Evolutionary conservation across 2,888 invertebrate genomes (phyloP).

Genomic region (Argyra leucocephala): DNA sequence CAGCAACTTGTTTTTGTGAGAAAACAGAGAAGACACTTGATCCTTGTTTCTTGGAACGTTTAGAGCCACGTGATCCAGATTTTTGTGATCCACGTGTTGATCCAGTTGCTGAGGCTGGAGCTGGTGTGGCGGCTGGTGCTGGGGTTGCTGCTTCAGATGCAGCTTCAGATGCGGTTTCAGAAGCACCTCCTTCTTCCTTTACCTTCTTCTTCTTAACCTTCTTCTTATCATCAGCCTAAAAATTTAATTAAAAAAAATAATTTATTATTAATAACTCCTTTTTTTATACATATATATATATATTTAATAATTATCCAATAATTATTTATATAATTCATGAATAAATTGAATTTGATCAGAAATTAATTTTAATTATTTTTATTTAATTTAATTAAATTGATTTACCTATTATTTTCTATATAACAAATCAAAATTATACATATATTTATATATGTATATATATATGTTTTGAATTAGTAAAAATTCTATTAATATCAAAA

Average conservation of each 20-base stretch:
- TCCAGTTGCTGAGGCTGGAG: conserved; percentile 59
- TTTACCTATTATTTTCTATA: too few relatives aligned
- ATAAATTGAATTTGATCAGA: not conserved
- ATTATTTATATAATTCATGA: too few relatives aligned
- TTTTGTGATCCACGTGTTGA: conserved; percentile 65
- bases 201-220: conserved; percentile 84
- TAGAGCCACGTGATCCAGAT: conserved; percentile 50
- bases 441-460: too few relatives aligned
- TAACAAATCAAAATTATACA: too few relatives aligned
- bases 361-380: not conserved
- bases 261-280: too few relatives aligned
- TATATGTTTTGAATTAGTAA: too few relatives aligned
- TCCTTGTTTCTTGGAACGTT: conserved; percentile 75
- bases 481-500: too few relatives aligned
- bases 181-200: conserved; percentile 56
- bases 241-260: not conserved
- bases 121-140: conserved; percentile 59
- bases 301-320: too few relatives aligned
- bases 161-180: conserved; percentile 50
- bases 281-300: too few relatives aligned
- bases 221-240: conserved; percentile 86
- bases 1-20: conserved; percentile 90
- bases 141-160: conserved; percentile 53
- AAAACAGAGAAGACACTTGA: conserved; percentile 97
- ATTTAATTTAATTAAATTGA: not conserved